Evolutionary conservation across 1,140 invertebrate genomes (phyloP), one percentile per base, ranked within the genome.

Genomic region (Lordiphosa clarofinis): DNA sequence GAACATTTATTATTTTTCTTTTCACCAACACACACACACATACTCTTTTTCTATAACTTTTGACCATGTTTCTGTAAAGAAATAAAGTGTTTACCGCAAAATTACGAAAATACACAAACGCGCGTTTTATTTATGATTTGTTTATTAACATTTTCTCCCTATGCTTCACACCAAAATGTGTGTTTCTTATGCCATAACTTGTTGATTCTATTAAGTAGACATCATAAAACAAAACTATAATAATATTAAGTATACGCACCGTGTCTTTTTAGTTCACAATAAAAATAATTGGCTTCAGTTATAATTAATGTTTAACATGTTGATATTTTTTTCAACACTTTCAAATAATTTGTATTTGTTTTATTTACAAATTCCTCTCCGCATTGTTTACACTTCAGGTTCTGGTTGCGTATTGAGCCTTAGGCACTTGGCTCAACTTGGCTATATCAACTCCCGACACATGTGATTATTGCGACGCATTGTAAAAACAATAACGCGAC

Each of bases 401-500:
- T 82, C 67, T 68, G 63, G 67, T 36, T 66, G 63, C 72, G 63
- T 56, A 82, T 82, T 82, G 69, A 82, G 68, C 62, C 59, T 54
- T 57, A 60, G 78, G 67, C 68, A 50, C 46, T 55, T 52, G 62
- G 56, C 67, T 15, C 15, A 15, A 15, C 15, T 15, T n/a, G n/a
- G n/a, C 15, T 57, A 39, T 47, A 21, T 21, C 38, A 48, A 24
- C 36, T 40, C 43, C 52, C 66, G 39, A 62, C 28, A 31, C 7
- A 8, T 59, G 64, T 65, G 58, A 57, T 81, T 81, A 82, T 76
- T 81, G 68, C 76, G 76, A 68, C 72, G 74, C 60, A 81, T 81
- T 82, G 75, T 76, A 54, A 68, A 31, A 74, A 70, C 65, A 81
- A 74, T 74, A 74, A 67, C 73, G 44, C 57, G 59, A 37, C 28